These are phyloP conservation scores for Tipula unca DNA, from an alignment of 2,888 invertebrate species.

Conservation along the genomic window DNA sequence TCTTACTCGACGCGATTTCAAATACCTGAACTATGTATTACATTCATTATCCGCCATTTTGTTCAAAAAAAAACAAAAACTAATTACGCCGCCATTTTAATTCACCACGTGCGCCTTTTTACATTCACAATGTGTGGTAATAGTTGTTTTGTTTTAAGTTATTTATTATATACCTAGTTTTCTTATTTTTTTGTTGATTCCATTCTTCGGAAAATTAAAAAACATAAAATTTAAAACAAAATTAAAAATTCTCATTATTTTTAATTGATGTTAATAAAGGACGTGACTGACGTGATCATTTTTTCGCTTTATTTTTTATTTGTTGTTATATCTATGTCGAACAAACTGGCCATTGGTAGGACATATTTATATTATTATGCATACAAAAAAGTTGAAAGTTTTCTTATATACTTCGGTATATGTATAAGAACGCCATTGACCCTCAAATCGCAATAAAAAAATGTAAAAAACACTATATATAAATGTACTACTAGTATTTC, in stretches of 20 bases:
- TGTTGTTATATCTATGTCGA: neutral
- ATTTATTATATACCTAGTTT: neutral
- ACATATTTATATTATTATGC: neutral
- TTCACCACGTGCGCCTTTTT: neutral
- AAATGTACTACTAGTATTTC: neutral
- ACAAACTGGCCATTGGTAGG: neutral
- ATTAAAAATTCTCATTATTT: constrained; percentile 14
- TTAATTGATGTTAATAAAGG: constrained; percentile 14
- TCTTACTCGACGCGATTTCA: neutral
- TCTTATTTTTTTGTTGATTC: neutral
- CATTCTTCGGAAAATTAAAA: neutral
- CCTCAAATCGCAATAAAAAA: neutral
- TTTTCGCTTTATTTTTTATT: neutral
- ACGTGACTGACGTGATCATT: constrained; percentile 4
- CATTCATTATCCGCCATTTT: neutral
- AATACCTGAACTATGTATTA: neutral
- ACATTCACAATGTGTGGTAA: neutral
- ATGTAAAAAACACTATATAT: neutral
- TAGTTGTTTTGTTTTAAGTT: neutral
- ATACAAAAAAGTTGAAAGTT: neutral
- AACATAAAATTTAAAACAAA: neutral
- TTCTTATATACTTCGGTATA: neutral
- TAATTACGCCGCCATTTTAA: neutral
- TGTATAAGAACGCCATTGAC: neutral
- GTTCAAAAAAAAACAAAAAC: neutral